These are phyloP conservation scores for Spilosoma lubricipeda DNA, from an alignment of 2,888 invertebrate species.

Conservation along the genomic window DNA sequence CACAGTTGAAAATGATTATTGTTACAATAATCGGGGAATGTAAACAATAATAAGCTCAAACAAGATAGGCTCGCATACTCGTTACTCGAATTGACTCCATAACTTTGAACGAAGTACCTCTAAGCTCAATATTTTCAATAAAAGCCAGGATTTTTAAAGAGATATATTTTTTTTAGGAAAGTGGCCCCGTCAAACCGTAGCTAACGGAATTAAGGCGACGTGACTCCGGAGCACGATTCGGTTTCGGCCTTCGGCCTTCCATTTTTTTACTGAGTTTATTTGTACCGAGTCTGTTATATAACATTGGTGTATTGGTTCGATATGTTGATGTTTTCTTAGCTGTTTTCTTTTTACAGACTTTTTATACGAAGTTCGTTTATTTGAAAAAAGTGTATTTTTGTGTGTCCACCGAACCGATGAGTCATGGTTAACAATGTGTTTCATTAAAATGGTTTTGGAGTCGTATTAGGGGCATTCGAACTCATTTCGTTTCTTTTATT, in stretches of 20 bases:
- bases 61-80: neutral
- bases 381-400: slow-evolving; percentile 23
- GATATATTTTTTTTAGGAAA: slow-evolving; percentile 61
- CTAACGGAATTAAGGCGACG: slow-evolving; percentile 69
- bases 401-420: slow-evolving; percentile 20
- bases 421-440: slow-evolving; percentile 18
- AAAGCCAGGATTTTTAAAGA: slow-evolving; percentile 40
- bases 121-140: slow-evolving; percentile 49
- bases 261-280: slow-evolving; percentile 53
- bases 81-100: slow-evolving; percentile 37
- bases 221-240: slow-evolving; percentile 67
- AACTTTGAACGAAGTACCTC: slow-evolving; percentile 29
- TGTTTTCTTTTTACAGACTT: slow-evolving; percentile 12
- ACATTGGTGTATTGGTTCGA: slow-evolving; percentile 29
- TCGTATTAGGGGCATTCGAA: neutral
- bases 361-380: slow-evolving; percentile 30
- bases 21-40: neutral
- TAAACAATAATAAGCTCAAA: neutral
- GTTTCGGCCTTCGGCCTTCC: slow-evolving; percentile 44
- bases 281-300: slow-evolving; percentile 37
- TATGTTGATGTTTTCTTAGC: slow-evolving; percentile 25
- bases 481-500: neutral
- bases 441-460: slow-evolving; percentile 17
- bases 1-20: too few species aligned
- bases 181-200: slow-evolving; percentile 61